Conservation (phyloP, 2,888 invertebrate genomes). For the Helicoverpa assulta region DNA sequence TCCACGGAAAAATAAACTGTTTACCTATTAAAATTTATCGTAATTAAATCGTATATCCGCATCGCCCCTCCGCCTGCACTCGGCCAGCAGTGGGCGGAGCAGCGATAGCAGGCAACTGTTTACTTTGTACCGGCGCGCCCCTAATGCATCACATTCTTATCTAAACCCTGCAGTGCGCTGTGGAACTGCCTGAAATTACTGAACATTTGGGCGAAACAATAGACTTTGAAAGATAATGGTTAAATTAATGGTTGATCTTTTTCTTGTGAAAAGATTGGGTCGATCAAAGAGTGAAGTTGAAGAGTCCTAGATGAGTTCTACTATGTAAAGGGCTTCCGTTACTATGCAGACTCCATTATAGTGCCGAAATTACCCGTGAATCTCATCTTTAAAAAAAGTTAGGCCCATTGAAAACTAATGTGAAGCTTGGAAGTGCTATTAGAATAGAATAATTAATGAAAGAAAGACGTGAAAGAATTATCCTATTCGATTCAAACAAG, state of each 20-base stretch:
- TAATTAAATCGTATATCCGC: constrained; percentile 31
- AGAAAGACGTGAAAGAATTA: too few species aligned
- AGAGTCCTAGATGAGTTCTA: too few species aligned
- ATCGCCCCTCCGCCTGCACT: constrained; percentile 47
- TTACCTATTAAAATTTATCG: background rate
- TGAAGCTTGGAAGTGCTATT: too few species aligned
- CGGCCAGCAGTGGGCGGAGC: constrained; percentile 64
- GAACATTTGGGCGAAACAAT: constrained; percentile 43
- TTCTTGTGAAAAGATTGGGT: background rate
- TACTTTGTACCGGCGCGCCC: constrained; percentile 73
- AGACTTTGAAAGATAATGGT: constrained; percentile 1
- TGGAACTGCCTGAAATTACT: constrained; percentile 57
- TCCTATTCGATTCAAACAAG: too few species aligned
- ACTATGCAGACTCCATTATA: too few species aligned
- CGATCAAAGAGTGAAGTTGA: too few species aligned
- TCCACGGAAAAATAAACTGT: background rate
- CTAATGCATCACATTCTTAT: constrained; percentile 85
- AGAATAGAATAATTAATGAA: too few species aligned
- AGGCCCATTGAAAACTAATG: too few species aligned
- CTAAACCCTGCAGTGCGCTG: constrained; percentile 73
- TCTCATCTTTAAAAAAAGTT: too few species aligned
- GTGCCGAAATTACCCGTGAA: too few species aligned
- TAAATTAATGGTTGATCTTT: background rate
- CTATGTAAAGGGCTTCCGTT: too few species aligned
- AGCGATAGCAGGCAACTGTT: constrained; percentile 71